Evolutionary conservation across 2,113 vertebrate species (phyloP).

Genomic region (Lathamus discolor): DNA sequence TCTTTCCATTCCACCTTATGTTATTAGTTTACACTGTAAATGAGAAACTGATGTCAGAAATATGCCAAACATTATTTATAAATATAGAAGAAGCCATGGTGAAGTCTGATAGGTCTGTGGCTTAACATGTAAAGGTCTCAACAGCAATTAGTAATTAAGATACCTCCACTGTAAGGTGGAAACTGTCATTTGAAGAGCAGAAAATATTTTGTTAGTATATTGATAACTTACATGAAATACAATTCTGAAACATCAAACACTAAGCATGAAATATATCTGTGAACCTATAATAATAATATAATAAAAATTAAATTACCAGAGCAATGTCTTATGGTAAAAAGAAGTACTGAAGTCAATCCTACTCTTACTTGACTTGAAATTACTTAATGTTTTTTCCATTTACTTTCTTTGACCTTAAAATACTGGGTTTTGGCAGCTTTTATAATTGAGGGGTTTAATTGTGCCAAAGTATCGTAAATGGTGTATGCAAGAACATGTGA

Average conservation of each 20-base stretch:
- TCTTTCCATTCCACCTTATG: conserved; percentile 39
- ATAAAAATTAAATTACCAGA: neutral
- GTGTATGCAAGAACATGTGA: neutral
- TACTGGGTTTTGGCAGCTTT: neutral
- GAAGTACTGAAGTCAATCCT: neutral
- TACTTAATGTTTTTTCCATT: neutral
- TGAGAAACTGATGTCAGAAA: conserved; percentile 50
- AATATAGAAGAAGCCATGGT: neutral
- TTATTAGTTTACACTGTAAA: conserved; percentile 48
- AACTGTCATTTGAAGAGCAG: neutral
- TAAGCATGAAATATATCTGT: neutral
- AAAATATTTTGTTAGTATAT: neutral
- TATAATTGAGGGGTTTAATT: neutral
- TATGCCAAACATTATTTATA: conserved; percentile 40
- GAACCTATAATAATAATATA: neutral
- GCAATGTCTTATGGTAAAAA: neutral
- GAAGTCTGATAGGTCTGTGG: neutral
- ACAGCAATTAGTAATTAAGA: conserved; percentile 37
- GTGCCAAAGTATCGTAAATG: neutral
- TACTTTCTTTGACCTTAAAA: neutral
- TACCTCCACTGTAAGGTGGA: neutral
- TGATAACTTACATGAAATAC: neutral
- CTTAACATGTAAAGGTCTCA: neutral
- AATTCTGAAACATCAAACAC: neutral
- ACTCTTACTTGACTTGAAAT: neutral